Evolutionary conservation across 1,140 invertebrate species (phyloP), one percentile per base, ranked within the genome.

Genomic region (Atta texana): DNA sequence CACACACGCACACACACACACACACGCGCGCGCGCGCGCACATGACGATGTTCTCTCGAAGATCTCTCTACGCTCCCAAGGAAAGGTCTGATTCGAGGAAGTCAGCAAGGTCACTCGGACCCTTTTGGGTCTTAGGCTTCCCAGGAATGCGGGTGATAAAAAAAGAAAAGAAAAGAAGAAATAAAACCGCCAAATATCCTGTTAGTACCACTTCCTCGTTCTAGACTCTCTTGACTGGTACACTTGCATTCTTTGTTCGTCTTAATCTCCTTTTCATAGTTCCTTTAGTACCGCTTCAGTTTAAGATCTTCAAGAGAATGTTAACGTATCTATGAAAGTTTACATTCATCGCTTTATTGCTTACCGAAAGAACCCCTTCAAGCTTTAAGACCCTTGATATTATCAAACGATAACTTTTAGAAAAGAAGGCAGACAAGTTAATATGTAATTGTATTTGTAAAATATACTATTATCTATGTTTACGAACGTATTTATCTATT

Each of bases 151-250:
- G 68, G 51, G 63, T 84, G 69, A 61, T 84, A 74, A 74, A 82
- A 39, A 78, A 51, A 66, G 44, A 69, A 84, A 51, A 4, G 80
- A 74, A 88, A 63, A 28, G 28, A 55, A 18, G n/a, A 28, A 88
- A 66, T 28, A 75, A 91, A 89, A 89, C 87, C 76, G 10, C 74
- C 87, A 85, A 88, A 91, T 90, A 91, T 91, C 80, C 80, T 75
- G 74, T 44, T 68, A 71, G 53, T 78, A 87, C 89, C 90, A 92
- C 92, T 93, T 93, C 92, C 92, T 92, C 88, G 88, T 93, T 89
- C 88, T 89, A 91, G 28, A 24, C 69, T 77, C 84, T 86, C 77
- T 18, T n/a, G 74, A n/a, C 28, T 28, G 63, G 34, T 69, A 59
- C 66, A 72, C 80, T 78, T 81, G 71, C 63, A 77, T 63, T 51